A percentile compares a stretch with the other conserved stretches of the same genome.
Conservation (phyloP, 2,888 invertebrate genomes). For the Asteroscopus sphinx region DNA sequence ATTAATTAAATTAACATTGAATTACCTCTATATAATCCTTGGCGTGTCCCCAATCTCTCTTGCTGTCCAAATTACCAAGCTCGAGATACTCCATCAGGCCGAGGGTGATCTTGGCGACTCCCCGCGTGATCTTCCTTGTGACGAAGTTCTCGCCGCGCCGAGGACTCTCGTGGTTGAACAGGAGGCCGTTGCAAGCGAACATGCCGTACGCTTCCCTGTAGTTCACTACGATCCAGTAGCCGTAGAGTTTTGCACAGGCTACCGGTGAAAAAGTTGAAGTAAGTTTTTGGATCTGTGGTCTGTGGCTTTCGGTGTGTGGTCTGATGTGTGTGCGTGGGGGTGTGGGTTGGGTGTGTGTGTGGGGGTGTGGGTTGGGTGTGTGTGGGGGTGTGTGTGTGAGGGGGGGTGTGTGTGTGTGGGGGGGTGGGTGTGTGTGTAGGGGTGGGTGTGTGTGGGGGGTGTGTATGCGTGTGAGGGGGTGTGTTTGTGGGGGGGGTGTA, state of each 20-base stretch:
- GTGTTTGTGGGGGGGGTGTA: too few species aligned
- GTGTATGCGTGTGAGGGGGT: too few species aligned
- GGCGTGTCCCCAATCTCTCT: conserved; percentile 99
- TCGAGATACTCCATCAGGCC: conserved; percentile 96
- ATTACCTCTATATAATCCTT: conserved; percentile 97
- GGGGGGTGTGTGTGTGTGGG: too few species aligned
- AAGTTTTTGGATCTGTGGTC: not conserved
- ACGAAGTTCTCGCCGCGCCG: conserved; percentile 99
- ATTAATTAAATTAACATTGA: too few species aligned
- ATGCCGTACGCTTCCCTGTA: conserved; percentile 98
- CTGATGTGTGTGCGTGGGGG: too few species aligned
- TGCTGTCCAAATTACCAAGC: conserved; percentile 98
- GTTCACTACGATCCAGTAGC: conserved; percentile 98
- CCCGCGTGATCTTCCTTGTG: conserved; percentile 98
- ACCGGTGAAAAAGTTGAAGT: conserved; percentile 13
- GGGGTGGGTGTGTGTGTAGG: too few species aligned
- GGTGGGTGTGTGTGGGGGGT: too few species aligned
- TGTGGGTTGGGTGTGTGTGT: too few species aligned
- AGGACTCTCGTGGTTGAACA: conserved; percentile 99
- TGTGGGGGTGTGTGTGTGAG: too few species aligned
- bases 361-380: too few species aligned
- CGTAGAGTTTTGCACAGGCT: conserved; percentile 99
- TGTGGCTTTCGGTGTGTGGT: too few species aligned
- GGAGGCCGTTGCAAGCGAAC: conserved; percentile 98
- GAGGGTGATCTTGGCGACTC: conserved; percentile 98